Conservation (phyloP, 2,113 vertebrate species). For the Dolichotis patagonum region DNA sequence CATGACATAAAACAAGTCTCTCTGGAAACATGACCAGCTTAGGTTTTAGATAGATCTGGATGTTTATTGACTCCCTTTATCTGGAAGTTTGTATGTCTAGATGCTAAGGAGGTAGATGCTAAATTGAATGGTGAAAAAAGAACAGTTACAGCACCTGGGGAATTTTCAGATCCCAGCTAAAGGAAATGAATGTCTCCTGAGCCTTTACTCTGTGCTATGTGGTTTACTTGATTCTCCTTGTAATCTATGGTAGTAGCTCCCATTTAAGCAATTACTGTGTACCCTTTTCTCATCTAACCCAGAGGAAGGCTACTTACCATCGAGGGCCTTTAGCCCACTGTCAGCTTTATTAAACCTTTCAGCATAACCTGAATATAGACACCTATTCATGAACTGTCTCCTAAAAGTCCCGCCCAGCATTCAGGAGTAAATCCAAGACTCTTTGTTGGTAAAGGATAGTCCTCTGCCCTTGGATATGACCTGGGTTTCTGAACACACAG, state of each 20-base stretch:
- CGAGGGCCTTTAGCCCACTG: neutral
- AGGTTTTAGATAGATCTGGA: slow-evolving; percentile 8
- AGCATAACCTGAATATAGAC: neutral
- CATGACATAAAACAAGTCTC: neutral
- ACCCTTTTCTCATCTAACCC: slow-evolving; percentile 19
- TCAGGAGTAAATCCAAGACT: slow-evolving; percentile 50
- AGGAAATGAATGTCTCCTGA: slow-evolving; percentile 51
- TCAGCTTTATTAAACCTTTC: slow-evolving; percentile 36
- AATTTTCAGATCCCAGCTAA: slow-evolving; percentile 13
- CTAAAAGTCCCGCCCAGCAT: neutral
- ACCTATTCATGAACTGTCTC: neutral
- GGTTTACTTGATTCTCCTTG: slow-evolving; percentile 8
- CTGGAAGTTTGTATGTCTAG: neutral
- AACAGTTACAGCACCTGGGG: neutral
- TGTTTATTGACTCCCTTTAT: neutral
- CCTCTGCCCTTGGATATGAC: slow-evolving; percentile 67
- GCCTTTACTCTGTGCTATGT: neutral
- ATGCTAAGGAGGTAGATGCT: neutral
- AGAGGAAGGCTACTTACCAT: neutral
- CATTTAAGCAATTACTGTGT: slow-evolving; percentile 12
- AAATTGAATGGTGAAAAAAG: slow-evolving; percentile 18
- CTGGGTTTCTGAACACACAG: slow-evolving; percentile 83
- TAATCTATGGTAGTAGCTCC: neutral
- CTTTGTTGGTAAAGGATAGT: slow-evolving; percentile 15
- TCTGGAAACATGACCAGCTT: neutral